A percentile compares a stretch with the other conserved stretches of the same genome.
These are phyloP conservation scores for Drosophila sechellia DNA, from an alignment of 1,140 invertebrate genomes.

Conservation along the genomic window DNA sequence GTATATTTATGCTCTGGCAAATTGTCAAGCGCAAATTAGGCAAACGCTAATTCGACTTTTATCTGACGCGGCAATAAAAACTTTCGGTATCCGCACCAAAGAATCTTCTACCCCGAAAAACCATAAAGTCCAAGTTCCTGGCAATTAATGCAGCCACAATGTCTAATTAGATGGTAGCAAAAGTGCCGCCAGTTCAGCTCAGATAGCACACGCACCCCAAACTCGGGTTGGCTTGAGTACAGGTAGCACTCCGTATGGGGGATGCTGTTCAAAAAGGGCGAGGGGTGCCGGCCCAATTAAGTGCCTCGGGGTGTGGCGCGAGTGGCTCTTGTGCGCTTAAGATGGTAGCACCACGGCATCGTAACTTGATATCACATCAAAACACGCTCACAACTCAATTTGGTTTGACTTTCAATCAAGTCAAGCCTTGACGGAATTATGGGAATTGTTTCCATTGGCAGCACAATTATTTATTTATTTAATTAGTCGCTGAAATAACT, in stretches of 20 bases:
- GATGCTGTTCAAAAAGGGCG: neutral
- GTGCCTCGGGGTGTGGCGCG: conserved; percentile 49
- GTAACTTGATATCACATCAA: conserved; percentile 46
- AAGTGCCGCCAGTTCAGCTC: conserved; percentile 53
- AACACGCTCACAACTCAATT: conserved; percentile 31
- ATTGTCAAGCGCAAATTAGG: conserved; percentile 57
- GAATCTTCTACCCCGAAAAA: conserved; percentile 43
- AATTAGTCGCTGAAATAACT: conserved; percentile 24
- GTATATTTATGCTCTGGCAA: conserved; percentile 1
- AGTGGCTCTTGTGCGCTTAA: conserved; percentile 63
- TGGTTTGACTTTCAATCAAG: conserved; percentile 26
- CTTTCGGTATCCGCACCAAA: conserved; percentile 25
- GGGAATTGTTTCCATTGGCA: conserved; percentile 18
- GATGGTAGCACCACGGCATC: conserved; percentile 44
- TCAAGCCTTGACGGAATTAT: conserved; percentile 10
- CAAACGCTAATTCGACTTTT: conserved; percentile 66
- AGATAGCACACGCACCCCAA: conserved; percentile 63
- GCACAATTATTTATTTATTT: conserved; percentile 42
- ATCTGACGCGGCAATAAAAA: conserved; percentile 59
- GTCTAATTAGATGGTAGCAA: conserved; percentile 73
- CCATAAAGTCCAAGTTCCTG: conserved; percentile 69
- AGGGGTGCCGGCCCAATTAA: conserved; percentile 52
- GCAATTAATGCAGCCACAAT: conserved; percentile 75
- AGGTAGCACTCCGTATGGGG: conserved; percentile 4
- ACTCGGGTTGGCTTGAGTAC: conserved; percentile 5